Evolutionary conservation across 2,113 vertebrate genomes (phyloP).

Genomic region (Dunckerocampus dactyliophorus): DNA sequence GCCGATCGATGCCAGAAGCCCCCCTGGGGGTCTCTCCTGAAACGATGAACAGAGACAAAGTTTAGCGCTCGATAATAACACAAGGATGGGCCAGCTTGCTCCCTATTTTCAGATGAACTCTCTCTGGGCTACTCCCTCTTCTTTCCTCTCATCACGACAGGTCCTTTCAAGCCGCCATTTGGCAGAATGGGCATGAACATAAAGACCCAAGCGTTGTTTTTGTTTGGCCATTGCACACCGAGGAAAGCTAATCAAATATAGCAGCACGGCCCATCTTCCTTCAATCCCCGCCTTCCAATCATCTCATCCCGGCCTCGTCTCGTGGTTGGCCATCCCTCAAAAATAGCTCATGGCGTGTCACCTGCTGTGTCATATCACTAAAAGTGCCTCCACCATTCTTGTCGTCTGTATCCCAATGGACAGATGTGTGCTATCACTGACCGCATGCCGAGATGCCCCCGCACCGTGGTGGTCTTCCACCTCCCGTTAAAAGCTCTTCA

Average conservation of each 20-base stretch:
- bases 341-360: slow-evolving; percentile 30
- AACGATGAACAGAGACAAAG: slow-evolving; percentile 68
- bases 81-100: slow-evolving; percentile 53
- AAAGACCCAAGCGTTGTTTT: slow-evolving; percentile 29
- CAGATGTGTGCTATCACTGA: slow-evolving; percentile 24
- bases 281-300: slow-evolving; percentile 37
- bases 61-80: slow-evolving; percentile 67
- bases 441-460: slow-evolving; percentile 10
- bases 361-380: slow-evolving; percentile 25
- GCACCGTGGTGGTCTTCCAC: slow-evolving; percentile 19
- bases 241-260: slow-evolving; percentile 43
- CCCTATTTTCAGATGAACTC: slow-evolving; percentile 55
- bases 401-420: slow-evolving; percentile 12
- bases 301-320: slow-evolving; percentile 43
- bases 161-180: slow-evolving; percentile 43
- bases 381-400: slow-evolving; percentile 8
- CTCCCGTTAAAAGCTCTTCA: slow-evolving; percentile 29
- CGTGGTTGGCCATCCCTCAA: slow-evolving; percentile 24
- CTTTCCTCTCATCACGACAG: slow-evolving; percentile 24
- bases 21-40: slow-evolving; percentile 62
- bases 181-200: slow-evolving; percentile 39
- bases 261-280: slow-evolving; percentile 36
- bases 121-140: slow-evolving; percentile 32
- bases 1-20: slow-evolving; percentile 69
- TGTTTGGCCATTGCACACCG: slow-evolving; percentile 29